A percentile compares a stretch with the other conserved stretches of the same genome.
These are phyloP conservation scores for Panurus biarmicus DNA, from an alignment of 2,113 vertebrate species.

Conservation along the genomic window DNA sequence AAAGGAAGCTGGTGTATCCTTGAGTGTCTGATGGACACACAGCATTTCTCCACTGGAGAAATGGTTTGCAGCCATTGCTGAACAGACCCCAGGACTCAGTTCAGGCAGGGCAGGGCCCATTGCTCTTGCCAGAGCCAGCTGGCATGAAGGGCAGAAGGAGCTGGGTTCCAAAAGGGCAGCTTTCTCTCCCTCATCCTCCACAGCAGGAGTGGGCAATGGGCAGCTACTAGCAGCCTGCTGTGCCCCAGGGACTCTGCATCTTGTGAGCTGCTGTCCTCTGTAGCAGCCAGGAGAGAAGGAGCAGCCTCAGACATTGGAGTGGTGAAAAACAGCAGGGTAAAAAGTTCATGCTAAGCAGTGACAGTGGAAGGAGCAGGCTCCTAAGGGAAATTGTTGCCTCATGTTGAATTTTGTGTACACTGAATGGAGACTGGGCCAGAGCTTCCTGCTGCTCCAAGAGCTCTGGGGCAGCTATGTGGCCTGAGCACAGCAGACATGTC, in stretches of 20 bases:
- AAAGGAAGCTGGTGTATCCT: background rate
- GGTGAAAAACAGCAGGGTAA: background rate
- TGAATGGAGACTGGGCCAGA: background rate
- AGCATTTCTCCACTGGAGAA: background rate
- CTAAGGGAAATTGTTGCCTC: background rate
- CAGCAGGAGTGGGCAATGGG: background rate
- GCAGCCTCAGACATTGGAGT: background rate
- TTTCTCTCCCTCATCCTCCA: background rate
- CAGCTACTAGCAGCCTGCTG: background rate
- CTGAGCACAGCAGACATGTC: background rate
- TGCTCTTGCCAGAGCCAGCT: background rate
- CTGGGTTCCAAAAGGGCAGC: background rate
- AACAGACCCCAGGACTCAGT: background rate
- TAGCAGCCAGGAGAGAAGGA: background rate
- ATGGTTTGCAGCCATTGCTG: background rate
- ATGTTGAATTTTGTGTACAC: background rate
- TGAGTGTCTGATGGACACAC: background rate
- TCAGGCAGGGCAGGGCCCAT: no score
- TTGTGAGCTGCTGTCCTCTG: background rate
- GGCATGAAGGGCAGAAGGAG: background rate
- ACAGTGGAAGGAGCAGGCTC: background rate
- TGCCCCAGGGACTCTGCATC: background rate
- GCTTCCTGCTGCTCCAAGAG: background rate
- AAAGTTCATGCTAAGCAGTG: background rate
- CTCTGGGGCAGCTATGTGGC: background rate